Evolutionary conservation across 2,888 invertebrate genomes (phyloP), one percentile per base, ranked within the genome.

Genomic region (Acronicta alni): DNA sequence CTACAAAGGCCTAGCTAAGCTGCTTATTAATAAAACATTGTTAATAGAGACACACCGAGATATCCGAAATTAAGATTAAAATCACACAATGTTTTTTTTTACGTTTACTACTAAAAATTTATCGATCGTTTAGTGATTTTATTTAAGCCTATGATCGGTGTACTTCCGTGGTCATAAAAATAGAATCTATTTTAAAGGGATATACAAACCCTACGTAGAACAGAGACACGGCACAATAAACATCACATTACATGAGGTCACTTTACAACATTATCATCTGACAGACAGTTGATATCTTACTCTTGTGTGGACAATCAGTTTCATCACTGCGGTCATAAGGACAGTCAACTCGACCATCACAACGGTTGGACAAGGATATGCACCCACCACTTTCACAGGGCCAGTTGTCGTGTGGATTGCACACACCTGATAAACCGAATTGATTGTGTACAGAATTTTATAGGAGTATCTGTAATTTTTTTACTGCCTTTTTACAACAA

Each of bases 251-350:
- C 35, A 32, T 1, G 3, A 32, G 6, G 4, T 32, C 14, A 32
- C 32, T n/a, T n/a, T 35, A 35, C 35, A 35, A 35, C 1, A n/a
- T 35, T 35, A n/a, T n/a, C 6, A 35, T 35, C 2, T 35, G 35
- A 35, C 35, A 6, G 35, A 35, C 35, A n/a, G n/a, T 35, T 3
- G 12, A 12, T 30, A 66, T 70, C 93, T 92, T 92, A 95, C 95
- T 95, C 83, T 82, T 84, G 48, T 71, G 23, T 46, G 91, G 90
- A 92, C 98, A 98, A 87, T 97, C 97, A 82, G 96, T 95, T 92
- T 98, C 98, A 89, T 98, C 98, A 77, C 97, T 97, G 82, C 95
- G 95, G 91, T 98, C 98, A 67, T 87, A 92, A 1, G 96, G 96
- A 93, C 98, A 98, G 94, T 98, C 97, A 70, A 96, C 94, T 72